Conservation (phyloP, 1,140 invertebrate species). For the Laupala kohalensis region DNA sequence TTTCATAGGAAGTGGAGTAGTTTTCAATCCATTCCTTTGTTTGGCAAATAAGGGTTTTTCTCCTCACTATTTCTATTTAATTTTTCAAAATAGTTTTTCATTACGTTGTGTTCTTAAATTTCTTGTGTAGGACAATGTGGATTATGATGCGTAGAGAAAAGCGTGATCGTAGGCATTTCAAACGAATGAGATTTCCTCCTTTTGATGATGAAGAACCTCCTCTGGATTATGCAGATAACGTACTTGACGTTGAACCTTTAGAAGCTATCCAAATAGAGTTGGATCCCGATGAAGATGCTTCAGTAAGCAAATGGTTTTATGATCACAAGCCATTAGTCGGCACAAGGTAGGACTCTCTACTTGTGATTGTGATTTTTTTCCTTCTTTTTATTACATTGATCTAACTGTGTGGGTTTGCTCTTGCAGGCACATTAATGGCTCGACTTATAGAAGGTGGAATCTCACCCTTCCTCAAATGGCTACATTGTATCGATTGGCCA, state of each 20-base stretch:
- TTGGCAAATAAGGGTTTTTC: too few species aligned
- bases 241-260: constrained; percentile 95
- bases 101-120: too few species aligned
- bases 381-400: constrained; percentile 7
- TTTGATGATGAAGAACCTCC: constrained; percentile 99
- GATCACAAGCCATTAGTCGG: constrained; percentile 94
- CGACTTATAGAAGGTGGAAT: constrained; percentile 94
- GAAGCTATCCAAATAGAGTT: constrained; percentile 99
- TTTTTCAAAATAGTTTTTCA: too few species aligned
- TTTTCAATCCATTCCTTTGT: too few species aligned
- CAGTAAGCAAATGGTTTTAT: constrained; percentile 92
- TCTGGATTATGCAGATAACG: constrained; percentile 97
- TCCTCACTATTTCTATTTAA: too few species aligned
- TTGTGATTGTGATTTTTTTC: constrained; percentile 13
- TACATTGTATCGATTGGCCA: constrained; percentile 90
- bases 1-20: too few species aligned
- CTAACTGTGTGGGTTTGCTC: background rate
- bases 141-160: constrained; percentile 99
- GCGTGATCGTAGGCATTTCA: constrained; percentile 95
- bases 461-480: constrained; percentile 92
- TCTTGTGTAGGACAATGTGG: constrained; percentile 83
- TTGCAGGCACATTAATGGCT: constrained; percentile 81
- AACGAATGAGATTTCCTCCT: constrained; percentile 98
- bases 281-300: constrained; percentile 88
- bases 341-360: constrained; percentile 54